Conservation (phyloP, 2,797 vertebrate genomes). For the Acridotheres tristis region DNA sequence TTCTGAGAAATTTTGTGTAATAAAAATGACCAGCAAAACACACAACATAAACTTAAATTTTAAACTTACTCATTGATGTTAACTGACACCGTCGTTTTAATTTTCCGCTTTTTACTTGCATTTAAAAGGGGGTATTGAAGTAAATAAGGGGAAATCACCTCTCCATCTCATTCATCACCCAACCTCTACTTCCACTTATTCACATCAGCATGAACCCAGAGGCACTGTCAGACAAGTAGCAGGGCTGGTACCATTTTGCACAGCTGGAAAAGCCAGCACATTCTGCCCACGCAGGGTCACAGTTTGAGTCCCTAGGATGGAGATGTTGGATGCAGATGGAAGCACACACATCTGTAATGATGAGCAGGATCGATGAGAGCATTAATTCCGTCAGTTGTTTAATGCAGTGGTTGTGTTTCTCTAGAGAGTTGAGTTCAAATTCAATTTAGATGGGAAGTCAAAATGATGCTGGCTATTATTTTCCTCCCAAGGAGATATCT, state of each 20-base stretch:
- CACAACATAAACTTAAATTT: neutral
- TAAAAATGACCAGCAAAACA: neutral
- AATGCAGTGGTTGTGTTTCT: conserved; percentile 49
- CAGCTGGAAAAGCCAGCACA: neutral
- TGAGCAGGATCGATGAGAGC: conserved; percentile 2
- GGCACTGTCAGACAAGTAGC: neutral
- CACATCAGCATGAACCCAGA: neutral
- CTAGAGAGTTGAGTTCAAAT: conserved; percentile 42
- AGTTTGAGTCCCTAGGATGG: neutral
- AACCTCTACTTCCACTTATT: neutral
- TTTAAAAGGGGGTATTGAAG: neutral
- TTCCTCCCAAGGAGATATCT: neutral
- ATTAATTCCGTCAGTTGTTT: conserved; percentile 49
- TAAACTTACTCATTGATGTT: neutral
- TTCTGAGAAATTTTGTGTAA: neutral
- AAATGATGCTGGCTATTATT: conserved; percentile 10
- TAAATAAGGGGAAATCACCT: neutral
- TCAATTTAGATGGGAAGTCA: conserved; percentile 49
- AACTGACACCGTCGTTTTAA: neutral
- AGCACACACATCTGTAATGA: neutral
- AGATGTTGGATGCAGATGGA: neutral
- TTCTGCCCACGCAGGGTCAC: neutral
- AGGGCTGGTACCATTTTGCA: neutral
- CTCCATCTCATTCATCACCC: rapidly evolving
- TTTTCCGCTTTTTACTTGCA: neutral